A percentile compares a stretch with the other conserved stretches of the same genome.
phyloP scores from a whole-genome alignment of 2,888 invertebrate species.

The Himalopsyche japonica region DNA sequence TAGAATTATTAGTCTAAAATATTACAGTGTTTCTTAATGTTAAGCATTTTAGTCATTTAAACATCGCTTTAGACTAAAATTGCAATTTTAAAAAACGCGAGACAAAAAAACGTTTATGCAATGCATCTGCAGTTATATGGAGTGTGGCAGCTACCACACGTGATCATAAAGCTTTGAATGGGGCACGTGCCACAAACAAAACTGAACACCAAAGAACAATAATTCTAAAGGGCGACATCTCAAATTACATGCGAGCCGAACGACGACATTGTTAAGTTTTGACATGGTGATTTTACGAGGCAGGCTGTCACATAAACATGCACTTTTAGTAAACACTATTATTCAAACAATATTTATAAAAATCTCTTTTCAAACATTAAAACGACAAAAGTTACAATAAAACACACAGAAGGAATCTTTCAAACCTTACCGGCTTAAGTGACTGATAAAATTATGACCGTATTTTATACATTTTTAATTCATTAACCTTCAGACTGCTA shows the following conservation, averaged over 20 bases:
- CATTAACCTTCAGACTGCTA: no score
- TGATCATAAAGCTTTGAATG: conserved; percentile 2
- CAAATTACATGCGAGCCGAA: conserved; percentile 9
- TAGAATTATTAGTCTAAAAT: no score
- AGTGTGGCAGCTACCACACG: not conserved
- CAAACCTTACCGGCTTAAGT: no score
- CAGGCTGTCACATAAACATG: not conserved
- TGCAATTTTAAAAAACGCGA: no score
- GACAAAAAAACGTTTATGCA: not conserved
- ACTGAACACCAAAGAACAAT: not conserved
- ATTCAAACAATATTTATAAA: not conserved
- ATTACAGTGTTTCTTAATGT: no score
- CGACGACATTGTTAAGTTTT: not conserved
- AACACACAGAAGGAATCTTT: no score
- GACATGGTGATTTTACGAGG: conserved; percentile 9
- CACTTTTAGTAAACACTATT: not conserved
- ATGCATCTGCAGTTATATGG: not conserved
- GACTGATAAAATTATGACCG: no score
- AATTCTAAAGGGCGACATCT: conserved; percentile 14
- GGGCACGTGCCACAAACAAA: conserved; percentile 12
- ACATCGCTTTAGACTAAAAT: no score
- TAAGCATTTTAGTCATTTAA: no score
- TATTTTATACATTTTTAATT: no score
- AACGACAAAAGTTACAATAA: not conserved
- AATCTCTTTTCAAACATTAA: not conserved